Conservation (phyloP, 2,888 invertebrate species). For the Agrotis ipsilon region DNA sequence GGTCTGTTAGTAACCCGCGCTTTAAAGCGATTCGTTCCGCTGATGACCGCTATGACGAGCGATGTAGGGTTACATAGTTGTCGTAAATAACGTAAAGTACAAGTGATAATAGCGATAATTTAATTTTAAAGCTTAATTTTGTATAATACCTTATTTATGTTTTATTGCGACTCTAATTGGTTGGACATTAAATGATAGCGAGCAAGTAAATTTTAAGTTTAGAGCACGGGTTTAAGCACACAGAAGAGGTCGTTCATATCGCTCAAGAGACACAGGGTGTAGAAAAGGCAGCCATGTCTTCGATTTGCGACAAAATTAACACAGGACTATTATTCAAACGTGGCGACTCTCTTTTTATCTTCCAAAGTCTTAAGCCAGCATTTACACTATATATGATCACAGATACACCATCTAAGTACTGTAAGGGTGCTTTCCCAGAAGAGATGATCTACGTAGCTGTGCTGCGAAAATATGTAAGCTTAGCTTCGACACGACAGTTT, state of each 20-base stretch:
- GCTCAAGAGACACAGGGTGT: too few relatives aligned
- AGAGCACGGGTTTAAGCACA: too few relatives aligned
- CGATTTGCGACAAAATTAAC: neutral
- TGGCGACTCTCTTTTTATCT: too few relatives aligned
- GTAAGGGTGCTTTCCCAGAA: too few relatives aligned
- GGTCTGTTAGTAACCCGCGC: constrained; percentile 62
- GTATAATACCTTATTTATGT: neutral
- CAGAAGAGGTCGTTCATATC: too few relatives aligned
- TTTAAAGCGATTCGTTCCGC: constrained; percentile 77
- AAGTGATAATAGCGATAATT: constrained; percentile 27
- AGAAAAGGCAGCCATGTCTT: neutral
- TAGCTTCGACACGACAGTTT: too few relatives aligned
- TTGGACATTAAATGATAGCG: neutral
- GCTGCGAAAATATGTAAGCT: too few relatives aligned
- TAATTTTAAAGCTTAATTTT: constrained; percentile 50
- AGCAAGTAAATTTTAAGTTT: neutral
- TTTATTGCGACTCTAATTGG: neutral
- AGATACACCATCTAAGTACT: too few relatives aligned
- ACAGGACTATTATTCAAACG: neutral
- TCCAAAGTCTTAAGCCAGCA: too few relatives aligned
- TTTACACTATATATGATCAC: too few relatives aligned
- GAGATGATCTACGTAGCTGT: too few relatives aligned
- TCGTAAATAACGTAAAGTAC: constrained; percentile 49
- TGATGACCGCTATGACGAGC: constrained; percentile 71
- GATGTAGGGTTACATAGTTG: constrained; percentile 46